Conservation (phyloP, 2,113 vertebrate species). For the Saguinus imperator region DNA sequence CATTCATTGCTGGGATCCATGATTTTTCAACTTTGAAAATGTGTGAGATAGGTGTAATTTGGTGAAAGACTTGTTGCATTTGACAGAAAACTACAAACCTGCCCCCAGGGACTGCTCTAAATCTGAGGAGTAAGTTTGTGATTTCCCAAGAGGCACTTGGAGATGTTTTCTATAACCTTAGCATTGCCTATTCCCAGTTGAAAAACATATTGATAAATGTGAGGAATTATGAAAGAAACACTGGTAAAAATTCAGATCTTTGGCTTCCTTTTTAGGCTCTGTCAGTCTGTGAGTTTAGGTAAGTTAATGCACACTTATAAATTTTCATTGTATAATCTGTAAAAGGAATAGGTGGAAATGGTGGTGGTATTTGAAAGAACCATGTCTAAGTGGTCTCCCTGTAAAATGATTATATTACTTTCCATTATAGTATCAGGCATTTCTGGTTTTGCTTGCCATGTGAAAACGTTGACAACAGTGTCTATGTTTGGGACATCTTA, state of each 20-base stretch:
- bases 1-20: constrained; percentile 17
- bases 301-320: neutral
- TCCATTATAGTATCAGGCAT: neutral
- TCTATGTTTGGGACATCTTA: neutral
- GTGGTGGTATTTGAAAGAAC: neutral
- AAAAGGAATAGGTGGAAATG: neutral
- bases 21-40: constrained; percentile 52
- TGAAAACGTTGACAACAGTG: neutral
- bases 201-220: constrained; percentile 7
- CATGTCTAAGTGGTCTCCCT: neutral
- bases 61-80: constrained; percentile 51
- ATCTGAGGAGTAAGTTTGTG: constrained; percentile 39
- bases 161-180: constrained; percentile 3
- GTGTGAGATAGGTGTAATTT: neutral
- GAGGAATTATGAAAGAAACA: neutral
- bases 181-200: neutral
- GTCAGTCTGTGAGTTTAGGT: neutral
- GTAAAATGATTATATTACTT: neutral
- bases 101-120: constrained; percentile 23
- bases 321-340: neutral
- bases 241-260: neutral
- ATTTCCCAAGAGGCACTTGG: constrained; percentile 36
- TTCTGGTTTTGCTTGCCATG: neutral
- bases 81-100: constrained; percentile 46
- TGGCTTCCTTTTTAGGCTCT: neutral